These are phyloP conservation scores for Diadophis punctatus DNA, from an alignment of 2,113 vertebrate species.

Conservation along the genomic window DNA sequence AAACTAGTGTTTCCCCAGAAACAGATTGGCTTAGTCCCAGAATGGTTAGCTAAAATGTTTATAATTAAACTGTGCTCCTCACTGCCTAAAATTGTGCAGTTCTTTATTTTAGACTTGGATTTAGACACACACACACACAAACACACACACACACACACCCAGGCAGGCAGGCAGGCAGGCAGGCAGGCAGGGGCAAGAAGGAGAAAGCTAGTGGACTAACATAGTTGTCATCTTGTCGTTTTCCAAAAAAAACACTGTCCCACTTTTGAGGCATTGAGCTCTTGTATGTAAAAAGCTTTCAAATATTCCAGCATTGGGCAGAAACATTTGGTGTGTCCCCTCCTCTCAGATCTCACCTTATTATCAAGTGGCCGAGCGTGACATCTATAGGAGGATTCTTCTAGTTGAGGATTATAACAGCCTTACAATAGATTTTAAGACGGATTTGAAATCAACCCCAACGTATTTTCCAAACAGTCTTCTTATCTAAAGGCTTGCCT, in stretches of 20 bases:
- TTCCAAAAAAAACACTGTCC: neutral
- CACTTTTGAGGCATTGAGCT: neutral
- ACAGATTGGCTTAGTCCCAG: slow-evolving; percentile 67
- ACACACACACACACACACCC: neutral
- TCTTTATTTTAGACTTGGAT: slow-evolving; percentile 22
- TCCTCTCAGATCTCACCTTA: too few relatives aligned
- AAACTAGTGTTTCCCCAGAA: slow-evolving; percentile 69
- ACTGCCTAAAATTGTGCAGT: slow-evolving; percentile 43
- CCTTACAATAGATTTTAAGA: neutral
- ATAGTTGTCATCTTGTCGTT: neutral
- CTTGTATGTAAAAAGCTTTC: neutral
- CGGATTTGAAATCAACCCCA: neutral
- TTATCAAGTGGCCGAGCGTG: neutral
- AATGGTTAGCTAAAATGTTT: slow-evolving; percentile 68
- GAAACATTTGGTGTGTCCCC: neutral
- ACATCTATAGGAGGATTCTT: too few relatives aligned
- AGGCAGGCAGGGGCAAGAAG: neutral
- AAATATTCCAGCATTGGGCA: neutral
- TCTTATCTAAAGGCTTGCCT: neutral
- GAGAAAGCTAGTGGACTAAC: neutral
- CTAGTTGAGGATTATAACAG: neutral
- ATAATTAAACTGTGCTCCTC: slow-evolving; percentile 62
- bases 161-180: neutral
- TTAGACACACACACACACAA: neutral
- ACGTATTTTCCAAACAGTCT: too few relatives aligned